phyloP scores from a whole-genome alignment of 1,140 invertebrate species.

The Muscidifurax raptorellus region DNA sequence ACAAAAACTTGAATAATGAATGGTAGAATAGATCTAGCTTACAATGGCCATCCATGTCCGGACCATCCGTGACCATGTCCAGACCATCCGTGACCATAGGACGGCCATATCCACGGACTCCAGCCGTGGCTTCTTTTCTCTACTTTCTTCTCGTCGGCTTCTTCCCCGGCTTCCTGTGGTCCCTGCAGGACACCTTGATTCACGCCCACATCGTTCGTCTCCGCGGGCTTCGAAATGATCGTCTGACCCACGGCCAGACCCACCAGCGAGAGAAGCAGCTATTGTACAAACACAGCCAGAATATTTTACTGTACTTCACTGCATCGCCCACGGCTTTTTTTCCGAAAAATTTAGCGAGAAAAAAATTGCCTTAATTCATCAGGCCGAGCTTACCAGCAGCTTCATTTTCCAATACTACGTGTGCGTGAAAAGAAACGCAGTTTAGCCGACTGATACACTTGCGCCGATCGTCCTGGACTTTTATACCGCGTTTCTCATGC shows the following conservation, averaged over 20 bases:
- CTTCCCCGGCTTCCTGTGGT: conserved; percentile 31
- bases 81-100: conserved; percentile 15
- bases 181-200: conserved; percentile 36
- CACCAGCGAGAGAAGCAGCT: conserved; percentile 57
- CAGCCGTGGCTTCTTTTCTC: conserved; percentile 61
- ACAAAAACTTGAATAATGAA: no score
- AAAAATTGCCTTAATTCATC: no score
- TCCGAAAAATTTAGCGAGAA: background rate
- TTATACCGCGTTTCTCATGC: conserved; percentile 60
- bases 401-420: conserved; percentile 59
- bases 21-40: no score
- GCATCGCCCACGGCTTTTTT: no score
- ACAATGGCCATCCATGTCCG: background rate
- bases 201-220: conserved; percentile 44
- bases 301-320: background rate
- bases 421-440: background rate
- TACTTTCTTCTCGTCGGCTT: conserved; percentile 57
- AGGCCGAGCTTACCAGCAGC: conserved; percentile 60
- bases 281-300: conserved; percentile 41
- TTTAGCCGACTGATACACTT: conserved; percentile 7
- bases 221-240: conserved; percentile 42
- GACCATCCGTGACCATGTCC: conserved; percentile 13
- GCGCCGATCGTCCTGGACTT: conserved; percentile 45
- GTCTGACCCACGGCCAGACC: conserved; percentile 50
- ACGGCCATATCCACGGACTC: conserved; percentile 20